A percentile compares a stretch with the other conserved stretches of the same genome.
Conservation (phyloP, 1,140 invertebrate species). For the Leptinotarsa lineolata region DNA sequence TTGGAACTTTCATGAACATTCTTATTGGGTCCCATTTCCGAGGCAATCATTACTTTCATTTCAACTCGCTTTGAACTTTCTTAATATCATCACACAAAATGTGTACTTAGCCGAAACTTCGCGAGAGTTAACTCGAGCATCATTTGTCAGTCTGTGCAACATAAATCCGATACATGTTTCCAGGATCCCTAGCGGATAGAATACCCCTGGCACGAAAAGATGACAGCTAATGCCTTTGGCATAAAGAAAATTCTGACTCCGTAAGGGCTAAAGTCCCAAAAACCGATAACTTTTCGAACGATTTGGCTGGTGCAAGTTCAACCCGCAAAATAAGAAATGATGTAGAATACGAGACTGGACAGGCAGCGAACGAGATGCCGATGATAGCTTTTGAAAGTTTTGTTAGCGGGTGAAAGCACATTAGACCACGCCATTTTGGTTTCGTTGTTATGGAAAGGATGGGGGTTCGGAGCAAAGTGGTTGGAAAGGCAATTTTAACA, state of each 20-base stretch:
- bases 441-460: slow-evolving; percentile 36
- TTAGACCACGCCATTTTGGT: slow-evolving; percentile 36
- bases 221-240: slow-evolving; percentile 11
- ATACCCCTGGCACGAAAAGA: neutral
- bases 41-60: slow-evolving; percentile 22
- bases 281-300: slow-evolving; percentile 10
- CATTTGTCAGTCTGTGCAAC: slow-evolving; percentile 46
- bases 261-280: slow-evolving; percentile 16
- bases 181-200: slow-evolving; percentile 30
- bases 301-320: neutral
- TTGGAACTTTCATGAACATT: neutral
- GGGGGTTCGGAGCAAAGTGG: slow-evolving; percentile 28
- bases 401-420: slow-evolving; percentile 40
- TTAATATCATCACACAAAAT: slow-evolving; percentile 47
- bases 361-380: slow-evolving; percentile 30
- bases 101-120: slow-evolving; percentile 42
- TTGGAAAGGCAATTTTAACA: slow-evolving; percentile 29
- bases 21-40: neutral
- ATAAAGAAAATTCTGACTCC: slow-evolving; percentile 15
- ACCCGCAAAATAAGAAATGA: slow-evolving; percentile 30
- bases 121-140: slow-evolving; percentile 44
- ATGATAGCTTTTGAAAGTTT: slow-evolving; percentile 43
- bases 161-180: slow-evolving; percentile 46
- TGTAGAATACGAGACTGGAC: slow-evolving; percentile 34
- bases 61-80: slow-evolving; percentile 33